phyloP scores from a whole-genome alignment of 2,797 vertebrate genomes.

The Darevskia nairensis region DNA sequence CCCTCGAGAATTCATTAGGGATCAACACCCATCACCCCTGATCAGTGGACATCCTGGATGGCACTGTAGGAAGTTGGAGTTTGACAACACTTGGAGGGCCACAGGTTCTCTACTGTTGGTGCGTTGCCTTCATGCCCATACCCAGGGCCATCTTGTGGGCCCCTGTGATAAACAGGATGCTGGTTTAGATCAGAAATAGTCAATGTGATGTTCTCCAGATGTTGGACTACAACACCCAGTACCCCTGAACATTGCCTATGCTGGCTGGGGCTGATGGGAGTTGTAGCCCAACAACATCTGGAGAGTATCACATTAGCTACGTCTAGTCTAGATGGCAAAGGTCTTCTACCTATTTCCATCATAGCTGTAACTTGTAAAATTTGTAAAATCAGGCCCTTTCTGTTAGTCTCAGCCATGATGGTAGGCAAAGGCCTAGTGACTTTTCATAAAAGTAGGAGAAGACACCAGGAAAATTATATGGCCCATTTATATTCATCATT shows the following conservation, averaged over 20 bases:
- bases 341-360: neutral
- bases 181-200: neutral
- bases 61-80: no score
- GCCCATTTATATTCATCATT: neutral
- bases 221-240: neutral
- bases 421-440: conserved; percentile 1
- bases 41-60: no score
- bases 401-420: neutral
- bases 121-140: neutral
- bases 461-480: neutral
- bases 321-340: neutral
- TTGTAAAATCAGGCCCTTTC: neutral
- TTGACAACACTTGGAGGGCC: no score
- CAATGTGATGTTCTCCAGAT: no score
- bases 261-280: neutral
- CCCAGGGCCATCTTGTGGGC: neutral
- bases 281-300: neutral
- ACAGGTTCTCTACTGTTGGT: neutral
- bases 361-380: no score
- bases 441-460: neutral
- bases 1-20: no score
- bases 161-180: neutral
- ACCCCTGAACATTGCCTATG: neutral
- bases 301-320: neutral
- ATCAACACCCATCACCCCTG: no score